A percentile compares a stretch with the other conserved stretches of the same genome.
Evolutionary conservation across 92 coral and sea anemone genomes (phyloP).

Genomic region (Meandrina meandrites): DNA sequence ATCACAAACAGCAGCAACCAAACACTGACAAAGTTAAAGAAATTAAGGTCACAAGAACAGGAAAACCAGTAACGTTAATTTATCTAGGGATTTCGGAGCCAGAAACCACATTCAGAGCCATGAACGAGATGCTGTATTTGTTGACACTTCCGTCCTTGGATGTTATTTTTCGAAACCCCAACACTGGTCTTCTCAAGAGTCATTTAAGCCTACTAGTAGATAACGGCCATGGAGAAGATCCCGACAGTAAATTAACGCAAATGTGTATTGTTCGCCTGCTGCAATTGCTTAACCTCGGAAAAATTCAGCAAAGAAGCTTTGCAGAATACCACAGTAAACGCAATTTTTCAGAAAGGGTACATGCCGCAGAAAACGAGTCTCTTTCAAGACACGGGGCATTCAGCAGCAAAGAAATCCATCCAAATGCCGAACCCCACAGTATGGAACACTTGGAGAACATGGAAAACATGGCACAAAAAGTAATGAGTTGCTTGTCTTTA

Average conservation of each 20-base stretch:
- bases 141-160: constrained; percentile 49
- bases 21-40: not conserved
- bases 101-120: constrained; percentile 60
- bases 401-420: constrained; percentile 39
- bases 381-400: constrained; percentile 66
- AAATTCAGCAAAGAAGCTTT: constrained; percentile 46
- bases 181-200: constrained; percentile 43
- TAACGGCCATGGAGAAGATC: constrained; percentile 65
- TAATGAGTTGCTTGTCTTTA: constrained; percentile 41
- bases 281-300: constrained; percentile 22
- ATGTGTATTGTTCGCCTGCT: constrained; percentile 62
- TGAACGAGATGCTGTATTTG: constrained; percentile 62
- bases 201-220: constrained; percentile 54
- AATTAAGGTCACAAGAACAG: constrained; percentile 47
- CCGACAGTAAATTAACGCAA: constrained; percentile 62
- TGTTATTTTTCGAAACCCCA: constrained; percentile 42
- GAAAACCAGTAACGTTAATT: constrained; percentile 47
- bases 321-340: constrained; percentile 74
- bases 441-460: constrained; percentile 55
- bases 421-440: constrained; percentile 40
- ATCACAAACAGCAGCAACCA: not conserved
- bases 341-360: constrained; percentile 65
- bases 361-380: constrained; percentile 60
- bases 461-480: constrained; percentile 56
- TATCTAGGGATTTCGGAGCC: constrained; percentile 50